phyloP scores from a whole-genome alignment of 1,140 invertebrate genomes.

The Drosophila guanche region DNA sequence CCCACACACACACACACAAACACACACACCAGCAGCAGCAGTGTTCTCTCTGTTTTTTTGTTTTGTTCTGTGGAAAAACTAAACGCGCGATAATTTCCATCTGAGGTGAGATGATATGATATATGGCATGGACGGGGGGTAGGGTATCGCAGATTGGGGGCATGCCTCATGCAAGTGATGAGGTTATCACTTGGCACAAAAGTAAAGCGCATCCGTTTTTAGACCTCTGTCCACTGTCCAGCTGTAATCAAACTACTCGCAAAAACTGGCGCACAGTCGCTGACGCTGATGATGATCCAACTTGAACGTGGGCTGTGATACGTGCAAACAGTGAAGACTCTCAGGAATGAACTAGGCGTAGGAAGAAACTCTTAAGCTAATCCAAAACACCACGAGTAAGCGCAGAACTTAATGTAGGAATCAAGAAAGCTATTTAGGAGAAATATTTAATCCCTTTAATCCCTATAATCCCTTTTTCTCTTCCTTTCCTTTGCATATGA shows the following conservation, averaged over 20 bases:
- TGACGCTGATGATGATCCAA: slow-evolving; percentile 35
- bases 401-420: too few relatives aligned
- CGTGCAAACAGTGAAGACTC: neutral
- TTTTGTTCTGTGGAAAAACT: slow-evolving; percentile 44
- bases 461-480: too few relatives aligned
- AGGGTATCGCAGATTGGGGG: neutral
- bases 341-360: too few relatives aligned
- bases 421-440: too few relatives aligned
- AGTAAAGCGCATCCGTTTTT: slow-evolving; percentile 79
- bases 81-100: slow-evolving; percentile 67
- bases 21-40: slow-evolving; percentile 5
- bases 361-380: too few relatives aligned
- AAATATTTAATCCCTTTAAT: too few relatives aligned
- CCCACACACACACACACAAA: slow-evolving; percentile 17
- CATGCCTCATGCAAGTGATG: slow-evolving; percentile 40
- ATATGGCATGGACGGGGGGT: neutral
- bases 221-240: slow-evolving; percentile 28
- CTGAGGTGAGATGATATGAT: slow-evolving; percentile 58
- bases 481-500: too few relatives aligned
- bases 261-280: slow-evolving; percentile 68
- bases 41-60: slow-evolving; percentile 16
- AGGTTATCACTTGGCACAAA: slow-evolving; percentile 76
- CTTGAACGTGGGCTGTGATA: slow-evolving; percentile 30
- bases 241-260: slow-evolving; percentile 67
- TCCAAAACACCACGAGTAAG: too few relatives aligned